Evolutionary conservation across 2,888 invertebrate species (phyloP).

Genomic region (Philereme vetulata): DNA sequence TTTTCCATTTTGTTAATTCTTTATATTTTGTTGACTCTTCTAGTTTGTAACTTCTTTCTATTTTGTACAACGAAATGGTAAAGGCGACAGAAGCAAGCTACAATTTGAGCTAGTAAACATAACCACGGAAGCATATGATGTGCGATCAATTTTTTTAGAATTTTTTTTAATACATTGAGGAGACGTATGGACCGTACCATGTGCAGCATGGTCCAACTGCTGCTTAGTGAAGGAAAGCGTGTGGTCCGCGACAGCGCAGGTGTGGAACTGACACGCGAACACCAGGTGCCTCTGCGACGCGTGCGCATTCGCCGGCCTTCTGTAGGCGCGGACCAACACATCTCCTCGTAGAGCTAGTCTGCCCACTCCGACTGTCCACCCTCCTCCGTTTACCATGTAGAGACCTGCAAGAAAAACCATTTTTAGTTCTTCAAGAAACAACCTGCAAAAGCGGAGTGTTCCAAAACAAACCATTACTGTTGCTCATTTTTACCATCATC

Average conservation of each 20-base stretch:
- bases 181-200: conserved; percentile 86
- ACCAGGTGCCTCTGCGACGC: conserved; percentile 86
- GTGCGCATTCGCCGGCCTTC: conserved; percentile 81
- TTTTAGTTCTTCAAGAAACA: not conserved
- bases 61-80: too few species aligned
- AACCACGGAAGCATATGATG: too few species aligned
- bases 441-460: not conserved
- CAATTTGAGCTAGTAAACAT: too few species aligned
- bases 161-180: too few species aligned
- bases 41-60: too few species aligned
- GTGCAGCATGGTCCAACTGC: conserved; percentile 93
- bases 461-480: too few species aligned
- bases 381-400: conserved; percentile 88
- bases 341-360: conserved; percentile 91
- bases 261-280: conserved; percentile 96
- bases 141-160: too few species aligned
- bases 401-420: conserved; percentile 76
- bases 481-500: too few species aligned
- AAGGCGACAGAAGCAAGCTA: too few species aligned
- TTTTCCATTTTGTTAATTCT: too few species aligned
- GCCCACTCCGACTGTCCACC: conserved; percentile 85
- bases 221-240: conserved; percentile 93
- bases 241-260: conserved; percentile 94
- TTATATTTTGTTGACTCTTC: too few species aligned
- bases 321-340: conserved; percentile 95